Base-by-base conservation (phyloP, 2,888 invertebrate genomes). In the Agrypnus murinus region DNA sequence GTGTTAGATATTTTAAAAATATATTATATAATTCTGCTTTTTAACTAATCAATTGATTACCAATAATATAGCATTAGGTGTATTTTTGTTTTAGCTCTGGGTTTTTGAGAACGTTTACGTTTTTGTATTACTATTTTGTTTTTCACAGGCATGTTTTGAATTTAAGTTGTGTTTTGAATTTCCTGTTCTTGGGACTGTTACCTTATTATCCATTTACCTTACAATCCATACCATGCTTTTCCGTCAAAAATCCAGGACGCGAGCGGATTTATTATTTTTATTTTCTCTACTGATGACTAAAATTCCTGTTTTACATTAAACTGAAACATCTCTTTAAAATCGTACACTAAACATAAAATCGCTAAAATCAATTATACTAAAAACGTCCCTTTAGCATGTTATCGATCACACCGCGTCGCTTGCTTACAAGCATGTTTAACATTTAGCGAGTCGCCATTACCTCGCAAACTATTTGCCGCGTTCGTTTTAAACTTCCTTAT, bases 1-100 rank as follows among this genome's bases (percentile, higher is more conserved):
- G 84, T 84, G 83, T 83, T 81, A 78, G 77, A 81, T 80, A 81
- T 81, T 81, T 80, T 82, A 82, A 82, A 71, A 80, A 72, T 76
- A 76, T 72, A 76, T 75, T 72, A 78, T 73, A 76, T 79, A 79
- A 79, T 73, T 75, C 71, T 70, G 78, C 77, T 77, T 78, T 71
- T 78, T 79, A 79, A 79, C 77, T 76, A 79, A 79, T 70, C 40
- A 70, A 72, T 63, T 73, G 69, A 74, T 74, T 73, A 76, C 71
- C 53, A 71, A 74, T 73, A 50, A 69, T 72, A 70, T 59, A 59
- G 65, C 50, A 50, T 67, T 75, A 75, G 74, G 71, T 72, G 74
- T 73, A 75, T 70, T 76, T 75, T 68, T 48, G 40, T 58, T 69
- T 68, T 62, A 34, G 63, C 63, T 57, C 58, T 65, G 45, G 46